These are phyloP conservation scores for Pogonomyrmex barbatus DNA, from an alignment of 1,140 invertebrate species.

Conservation along the genomic window DNA sequence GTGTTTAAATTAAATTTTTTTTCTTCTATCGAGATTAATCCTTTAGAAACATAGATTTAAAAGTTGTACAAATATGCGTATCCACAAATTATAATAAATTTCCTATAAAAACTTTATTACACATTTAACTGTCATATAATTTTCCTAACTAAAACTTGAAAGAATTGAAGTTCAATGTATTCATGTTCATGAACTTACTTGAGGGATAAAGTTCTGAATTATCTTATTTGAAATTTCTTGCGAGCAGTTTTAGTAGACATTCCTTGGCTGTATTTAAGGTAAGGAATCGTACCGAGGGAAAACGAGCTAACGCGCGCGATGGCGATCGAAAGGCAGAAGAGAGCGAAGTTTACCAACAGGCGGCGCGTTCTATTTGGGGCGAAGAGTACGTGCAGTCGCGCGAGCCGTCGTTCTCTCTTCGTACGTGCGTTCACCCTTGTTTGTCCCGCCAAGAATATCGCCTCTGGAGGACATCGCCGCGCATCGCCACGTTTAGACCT, in stretches of 20 bases:
- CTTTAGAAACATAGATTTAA: not conserved
- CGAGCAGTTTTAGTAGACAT: conserved; percentile 9
- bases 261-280: conserved; percentile 18
- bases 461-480: conserved; percentile 67
- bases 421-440: conserved; percentile 81
- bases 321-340: conserved; percentile 28
- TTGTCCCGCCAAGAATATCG: conserved; percentile 77
- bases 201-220: not conserved
- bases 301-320: conserved; percentile 10
- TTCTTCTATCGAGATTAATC: not conserved
- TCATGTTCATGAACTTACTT: not conserved
- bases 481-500: conserved; percentile 19
- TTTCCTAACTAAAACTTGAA: not conserved
- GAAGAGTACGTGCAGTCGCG: conserved; percentile 67
- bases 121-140: not conserved
- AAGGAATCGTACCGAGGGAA: not conserved
- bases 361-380: conserved; percentile 73
- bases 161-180: not conserved
- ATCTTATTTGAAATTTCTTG: not conserved
- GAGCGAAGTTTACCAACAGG: conserved; percentile 75
- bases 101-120: not conserved
- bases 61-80: not conserved
- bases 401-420: conserved; percentile 54
- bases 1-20: not conserved
- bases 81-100: not conserved